Percentiles rank a stretch among this genome's conserved stretches.
Conservation (phyloP, 2,888 invertebrate genomes). For the Fabriciana adippe region DNA sequence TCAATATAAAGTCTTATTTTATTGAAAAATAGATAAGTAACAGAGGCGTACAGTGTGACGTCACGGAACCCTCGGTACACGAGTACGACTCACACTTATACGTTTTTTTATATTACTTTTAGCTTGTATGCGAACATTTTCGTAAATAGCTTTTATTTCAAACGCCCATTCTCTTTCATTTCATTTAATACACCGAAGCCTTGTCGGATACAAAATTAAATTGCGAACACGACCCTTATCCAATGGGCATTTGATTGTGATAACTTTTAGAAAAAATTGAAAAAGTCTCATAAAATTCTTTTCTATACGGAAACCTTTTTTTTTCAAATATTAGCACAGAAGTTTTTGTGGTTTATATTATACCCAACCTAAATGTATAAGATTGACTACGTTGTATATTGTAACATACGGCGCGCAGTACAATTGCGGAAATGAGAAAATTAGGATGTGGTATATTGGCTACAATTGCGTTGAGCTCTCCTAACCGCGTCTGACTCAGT, state of each 20-base stretch:
- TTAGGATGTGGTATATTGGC: conserved; percentile 76
- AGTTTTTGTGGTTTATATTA: too few relatives aligned
- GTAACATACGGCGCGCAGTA: conserved; percentile 41
- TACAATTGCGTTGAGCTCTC: conserved; percentile 63
- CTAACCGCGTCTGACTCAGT: conserved; percentile 39
- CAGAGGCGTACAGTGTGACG: too few relatives aligned
- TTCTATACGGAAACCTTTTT: too few relatives aligned
- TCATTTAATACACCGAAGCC: conserved; percentile 52
- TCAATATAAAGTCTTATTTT: too few relatives aligned
- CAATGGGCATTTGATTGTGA: conserved; percentile 17
- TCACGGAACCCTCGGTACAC: too few relatives aligned
- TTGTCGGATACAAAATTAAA: conserved; percentile 61
- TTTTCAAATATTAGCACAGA: too few relatives aligned
- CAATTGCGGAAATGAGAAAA: conserved; percentile 72
- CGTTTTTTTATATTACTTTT: too few relatives aligned
- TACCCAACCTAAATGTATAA: neutral
- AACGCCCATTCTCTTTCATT: conserved; percentile 51
- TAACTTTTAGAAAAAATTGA: neutral
- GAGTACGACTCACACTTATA: too few relatives aligned
- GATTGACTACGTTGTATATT: conserved; percentile 1
- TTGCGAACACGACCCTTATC: conserved; percentile 53
- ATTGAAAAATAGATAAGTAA: too few relatives aligned
- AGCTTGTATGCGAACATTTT: conserved; percentile 8
- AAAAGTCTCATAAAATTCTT: neutral
- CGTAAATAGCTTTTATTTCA: conserved; percentile 31